Conservation (phyloP, 2,113 vertebrate species). For the Dendropsophus ebraccatus region DNA sequence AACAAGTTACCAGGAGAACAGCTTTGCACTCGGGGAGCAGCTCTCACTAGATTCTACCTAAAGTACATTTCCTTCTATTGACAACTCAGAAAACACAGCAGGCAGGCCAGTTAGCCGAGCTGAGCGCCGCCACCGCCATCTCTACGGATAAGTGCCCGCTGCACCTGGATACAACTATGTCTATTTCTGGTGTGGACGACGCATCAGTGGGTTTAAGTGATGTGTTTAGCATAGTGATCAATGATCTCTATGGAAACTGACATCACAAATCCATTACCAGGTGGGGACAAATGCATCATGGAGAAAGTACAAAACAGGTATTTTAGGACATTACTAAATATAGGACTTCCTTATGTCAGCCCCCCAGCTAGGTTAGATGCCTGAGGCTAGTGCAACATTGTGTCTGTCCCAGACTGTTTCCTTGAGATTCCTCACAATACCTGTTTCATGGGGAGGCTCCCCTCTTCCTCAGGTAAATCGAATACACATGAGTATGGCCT, state of each 20-base stretch:
- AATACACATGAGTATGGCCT: too few species aligned
- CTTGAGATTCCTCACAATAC: too few species aligned
- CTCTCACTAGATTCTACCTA: not conserved
- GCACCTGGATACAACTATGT: not conserved
- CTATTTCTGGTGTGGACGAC: not conserved
- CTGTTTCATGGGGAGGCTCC: too few species aligned
- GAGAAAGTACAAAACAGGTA: not conserved
- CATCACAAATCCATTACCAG: not conserved
- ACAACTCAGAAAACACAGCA: not conserved
- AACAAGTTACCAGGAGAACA: not conserved
- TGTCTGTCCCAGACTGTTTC: too few species aligned
- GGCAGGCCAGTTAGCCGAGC: not conserved
- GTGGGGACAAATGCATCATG: not conserved
- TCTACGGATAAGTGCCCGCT: not conserved
- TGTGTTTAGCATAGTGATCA: not conserved
- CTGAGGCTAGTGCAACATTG: too few species aligned
- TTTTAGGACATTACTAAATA: not conserved
- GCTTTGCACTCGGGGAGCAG: not conserved
- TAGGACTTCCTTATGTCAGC: too few species aligned
- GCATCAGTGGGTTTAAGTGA: not conserved
- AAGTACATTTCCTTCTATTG: not conserved
- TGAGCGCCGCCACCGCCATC: too few species aligned
- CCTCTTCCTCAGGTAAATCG: too few species aligned
- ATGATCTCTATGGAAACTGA: conserved; percentile 9
- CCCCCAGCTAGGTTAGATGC: too few species aligned